Percentiles rank a stretch among this genome's conserved stretches.
Evolutionary conservation across 2,888 invertebrate genomes (phyloP).

Genomic region (Sarcophaga variegata): DNA sequence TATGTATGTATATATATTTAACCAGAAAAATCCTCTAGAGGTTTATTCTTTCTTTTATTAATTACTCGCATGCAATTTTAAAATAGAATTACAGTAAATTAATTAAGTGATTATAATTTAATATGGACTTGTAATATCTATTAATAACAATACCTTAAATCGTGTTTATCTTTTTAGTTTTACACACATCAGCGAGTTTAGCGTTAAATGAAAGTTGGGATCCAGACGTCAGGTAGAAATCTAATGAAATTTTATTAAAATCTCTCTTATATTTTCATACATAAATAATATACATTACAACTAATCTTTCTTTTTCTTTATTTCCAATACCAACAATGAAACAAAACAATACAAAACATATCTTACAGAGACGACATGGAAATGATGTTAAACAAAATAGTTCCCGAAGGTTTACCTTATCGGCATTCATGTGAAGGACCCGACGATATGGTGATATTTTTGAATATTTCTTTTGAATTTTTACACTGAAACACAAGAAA

Average conservation of each 20-base stretch:
- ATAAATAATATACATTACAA: too few species aligned
- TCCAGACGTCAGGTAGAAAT: slow-evolving; percentile 90
- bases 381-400: slow-evolving; percentile 99
- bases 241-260: background rate
- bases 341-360: slow-evolving; percentile 22
- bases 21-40: too few species aligned
- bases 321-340: too few species aligned
- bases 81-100: background rate
- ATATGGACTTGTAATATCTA: too few species aligned
- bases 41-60: too few species aligned
- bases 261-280: background rate
- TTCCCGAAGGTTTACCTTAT: slow-evolving; percentile 97
- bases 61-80: too few species aligned
- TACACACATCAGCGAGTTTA: slow-evolving; percentile 98
- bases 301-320: background rate
- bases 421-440: slow-evolving; percentile 99
- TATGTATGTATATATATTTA: background rate
- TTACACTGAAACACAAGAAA: background rate
- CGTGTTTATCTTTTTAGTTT: slow-evolving; percentile 86
- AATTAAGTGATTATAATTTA: background rate
- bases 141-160: background rate
- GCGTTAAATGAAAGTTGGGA: slow-evolving; percentile 99
- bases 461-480: slow-evolving; percentile 6
- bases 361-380: slow-evolving; percentile 95
- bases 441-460: slow-evolving; percentile 94